Evolutionary conservation across 2,888 invertebrate species (phyloP).

Genomic region (Pyrrhia umbra): DNA sequence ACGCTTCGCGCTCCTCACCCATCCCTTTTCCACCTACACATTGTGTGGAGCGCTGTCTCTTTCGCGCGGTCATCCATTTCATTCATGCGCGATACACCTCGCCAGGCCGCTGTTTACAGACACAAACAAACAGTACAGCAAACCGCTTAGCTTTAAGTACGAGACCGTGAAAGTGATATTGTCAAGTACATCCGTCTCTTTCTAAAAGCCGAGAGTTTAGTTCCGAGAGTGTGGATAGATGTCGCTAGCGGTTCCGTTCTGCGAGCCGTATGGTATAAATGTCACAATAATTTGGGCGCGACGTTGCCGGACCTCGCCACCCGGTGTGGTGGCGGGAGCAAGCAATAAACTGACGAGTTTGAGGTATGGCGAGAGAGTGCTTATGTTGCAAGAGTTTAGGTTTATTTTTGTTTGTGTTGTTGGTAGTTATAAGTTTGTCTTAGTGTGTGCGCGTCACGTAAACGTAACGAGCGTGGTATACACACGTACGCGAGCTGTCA

Average conservation of each 20-base stretch:
- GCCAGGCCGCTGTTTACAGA: conserved; percentile 89
- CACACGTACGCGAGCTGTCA: conserved; percentile 87
- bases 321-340: conserved; percentile 84
- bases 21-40: conserved; percentile 72
- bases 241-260: conserved; percentile 83
- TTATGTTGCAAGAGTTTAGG: conserved; percentile 68
- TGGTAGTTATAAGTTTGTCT: conserved; percentile 74
- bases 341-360: conserved; percentile 79
- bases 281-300: conserved; percentile 88
- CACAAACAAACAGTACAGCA: conserved; percentile 90
- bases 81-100: conserved; percentile 90
- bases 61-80: conserved; percentile 87
- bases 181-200: conserved; percentile 86
- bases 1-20: conserved; percentile 83
- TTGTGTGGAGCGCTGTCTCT: conserved; percentile 70
- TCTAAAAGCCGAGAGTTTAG: conserved; percentile 82
- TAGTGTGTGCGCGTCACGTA: conserved; percentile 87
- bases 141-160: conserved; percentile 90
- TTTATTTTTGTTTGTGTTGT: conserved; percentile 70
- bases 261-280: conserved; percentile 79
- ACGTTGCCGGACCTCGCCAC: conserved; percentile 90
- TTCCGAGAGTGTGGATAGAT: conserved; percentile 79
- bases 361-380: conserved; percentile 68
- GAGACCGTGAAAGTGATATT: conserved; percentile 90
- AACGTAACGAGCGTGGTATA: conserved; percentile 88